Evolutionary conservation across 1,140 invertebrate species (phyloP).

Genomic region (Rhynchophorus ferrugineus): DNA sequence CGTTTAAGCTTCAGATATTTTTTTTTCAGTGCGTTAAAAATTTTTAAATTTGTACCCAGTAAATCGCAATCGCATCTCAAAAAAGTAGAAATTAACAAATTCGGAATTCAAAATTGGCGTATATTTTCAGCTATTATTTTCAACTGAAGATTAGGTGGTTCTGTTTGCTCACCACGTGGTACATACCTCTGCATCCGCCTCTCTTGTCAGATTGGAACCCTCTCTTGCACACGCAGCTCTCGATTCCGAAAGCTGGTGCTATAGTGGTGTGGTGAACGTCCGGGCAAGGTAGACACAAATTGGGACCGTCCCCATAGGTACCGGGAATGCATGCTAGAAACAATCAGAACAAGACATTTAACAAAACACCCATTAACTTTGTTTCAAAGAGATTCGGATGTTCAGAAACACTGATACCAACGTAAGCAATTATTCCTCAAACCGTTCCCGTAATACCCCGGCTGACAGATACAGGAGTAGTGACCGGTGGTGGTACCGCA

Average conservation of each 20-base stretch:
- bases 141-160: too few species aligned
- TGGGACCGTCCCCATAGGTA: slow-evolving; percentile 42
- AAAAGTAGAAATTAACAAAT: too few species aligned
- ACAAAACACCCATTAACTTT: too few species aligned
- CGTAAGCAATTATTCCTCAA: slow-evolving; percentile 49
- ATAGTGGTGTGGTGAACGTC: slow-evolving; percentile 55
- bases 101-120: too few species aligned
- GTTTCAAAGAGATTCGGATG: too few species aligned
- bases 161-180: too few species aligned
- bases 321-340: slow-evolving; percentile 35
- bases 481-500: slow-evolving; percentile 63
- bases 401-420: slow-evolving; percentile 16
- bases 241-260: slow-evolving; percentile 43
- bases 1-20: too few species aligned
- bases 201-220: slow-evolving; percentile 33
- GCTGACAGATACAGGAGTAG: slow-evolving; percentile 58
- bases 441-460: slow-evolving; percentile 61
- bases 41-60: too few species aligned
- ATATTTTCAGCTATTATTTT: too few species aligned
- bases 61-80: too few species aligned
- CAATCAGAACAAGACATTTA: too few species aligned
- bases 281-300: slow-evolving; percentile 54
- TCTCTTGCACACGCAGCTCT: slow-evolving; percentile 52
- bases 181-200: slow-evolving; percentile 36
- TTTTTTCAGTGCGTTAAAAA: too few species aligned